phyloP scores from a whole-genome alignment of 2,113 vertebrate species.

The Dromas ardeola region DNA sequence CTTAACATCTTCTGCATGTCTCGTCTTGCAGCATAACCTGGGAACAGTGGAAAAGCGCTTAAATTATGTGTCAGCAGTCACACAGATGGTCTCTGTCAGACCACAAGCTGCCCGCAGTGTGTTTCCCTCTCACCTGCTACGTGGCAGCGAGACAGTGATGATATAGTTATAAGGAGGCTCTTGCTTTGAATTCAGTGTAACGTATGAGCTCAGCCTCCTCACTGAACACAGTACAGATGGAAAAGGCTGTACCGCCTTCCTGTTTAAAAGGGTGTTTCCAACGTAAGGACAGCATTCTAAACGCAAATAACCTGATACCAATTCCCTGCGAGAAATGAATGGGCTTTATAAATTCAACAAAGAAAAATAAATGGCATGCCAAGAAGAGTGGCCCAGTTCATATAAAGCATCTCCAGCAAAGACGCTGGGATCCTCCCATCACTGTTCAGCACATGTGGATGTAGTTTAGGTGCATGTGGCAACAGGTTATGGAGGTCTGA shows the following conservation, averaged over 20 bases:
- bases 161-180: neutral
- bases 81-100: conserved; percentile 49
- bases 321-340: neutral
- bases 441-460: too few species aligned
- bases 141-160: neutral
- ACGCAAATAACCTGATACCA: neutral
- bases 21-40: neutral
- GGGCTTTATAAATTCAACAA: neutral
- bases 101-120: neutral
- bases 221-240: neutral
- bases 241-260: neutral
- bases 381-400: neutral
- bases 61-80: neutral
- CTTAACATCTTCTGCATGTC: neutral
- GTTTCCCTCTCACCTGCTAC: conserved; percentile 44
- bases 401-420: fast-evolving
- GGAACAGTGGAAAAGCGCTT: neutral
- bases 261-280: neutral
- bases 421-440: neutral
- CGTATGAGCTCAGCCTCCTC: conserved; percentile 26
- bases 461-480: neutral
- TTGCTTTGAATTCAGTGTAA: neutral
- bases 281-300: neutral
- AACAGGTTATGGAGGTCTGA: neutral
- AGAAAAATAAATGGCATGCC: neutral